Conservation (phyloP, 2,113 vertebrate species). For the Semnornis frantzii region DNA sequence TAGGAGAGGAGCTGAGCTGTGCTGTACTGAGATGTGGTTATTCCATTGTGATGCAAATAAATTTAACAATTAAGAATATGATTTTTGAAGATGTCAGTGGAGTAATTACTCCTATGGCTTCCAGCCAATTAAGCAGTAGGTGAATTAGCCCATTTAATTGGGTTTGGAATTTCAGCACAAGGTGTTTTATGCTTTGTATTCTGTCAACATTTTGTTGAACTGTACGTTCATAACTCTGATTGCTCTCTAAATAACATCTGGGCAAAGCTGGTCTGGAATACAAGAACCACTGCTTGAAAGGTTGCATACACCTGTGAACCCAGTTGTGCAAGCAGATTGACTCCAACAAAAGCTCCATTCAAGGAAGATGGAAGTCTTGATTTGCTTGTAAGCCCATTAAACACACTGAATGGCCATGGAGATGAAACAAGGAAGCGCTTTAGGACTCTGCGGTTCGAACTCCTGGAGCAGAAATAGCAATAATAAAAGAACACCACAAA, state of each 20-base stretch:
- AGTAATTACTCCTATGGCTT: slow-evolving; percentile 78
- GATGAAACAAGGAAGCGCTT: slow-evolving; percentile 57
- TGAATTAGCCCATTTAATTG: slow-evolving; percentile 77
- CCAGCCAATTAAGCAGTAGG: slow-evolving; percentile 78
- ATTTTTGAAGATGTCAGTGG: slow-evolving; percentile 77
- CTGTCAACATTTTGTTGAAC: slow-evolving; percentile 67
- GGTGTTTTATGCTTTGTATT: slow-evolving; percentile 68
- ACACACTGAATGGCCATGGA: slow-evolving; percentile 46
- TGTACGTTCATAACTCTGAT: slow-evolving; percentile 63
- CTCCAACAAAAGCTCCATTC: slow-evolving; percentile 41
- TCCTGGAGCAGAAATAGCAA: slow-evolving; percentile 37
- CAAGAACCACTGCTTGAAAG: slow-evolving; percentile 41
- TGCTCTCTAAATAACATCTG: slow-evolving; percentile 55
- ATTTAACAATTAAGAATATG: slow-evolving; percentile 82
- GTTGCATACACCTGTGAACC: slow-evolving; percentile 42
- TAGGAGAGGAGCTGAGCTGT: neutral
- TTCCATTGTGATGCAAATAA: slow-evolving; percentile 80
- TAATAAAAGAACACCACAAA: slow-evolving; percentile 42
- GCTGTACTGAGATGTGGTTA: slow-evolving; percentile 32
- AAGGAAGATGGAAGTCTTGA: slow-evolving; percentile 9
- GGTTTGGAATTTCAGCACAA: slow-evolving; percentile 66
- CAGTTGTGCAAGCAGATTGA: slow-evolving; percentile 49
- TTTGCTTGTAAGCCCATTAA: slow-evolving; percentile 43
- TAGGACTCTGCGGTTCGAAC: slow-evolving; percentile 54
- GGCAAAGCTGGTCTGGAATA: slow-evolving; percentile 38